These are phyloP conservation scores for Lithobates sylvaticus DNA, from an alignment of 2,797 vertebrate species.

Conservation along the genomic window DNA sequence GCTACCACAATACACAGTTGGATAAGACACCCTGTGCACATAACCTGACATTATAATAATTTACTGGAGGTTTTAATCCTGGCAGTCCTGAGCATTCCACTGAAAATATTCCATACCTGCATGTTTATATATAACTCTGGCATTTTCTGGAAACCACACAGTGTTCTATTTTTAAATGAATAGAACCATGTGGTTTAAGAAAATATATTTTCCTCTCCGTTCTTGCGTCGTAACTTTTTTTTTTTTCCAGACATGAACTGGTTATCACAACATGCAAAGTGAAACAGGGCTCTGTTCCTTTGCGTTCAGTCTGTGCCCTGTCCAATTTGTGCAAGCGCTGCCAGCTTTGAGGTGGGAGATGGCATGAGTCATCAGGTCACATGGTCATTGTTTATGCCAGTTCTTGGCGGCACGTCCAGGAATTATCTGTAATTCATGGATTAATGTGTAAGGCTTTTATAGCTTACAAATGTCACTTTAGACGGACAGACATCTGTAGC, in stretches of 20 bases:
- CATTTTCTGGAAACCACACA: slow-evolving; percentile 24
- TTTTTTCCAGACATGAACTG: slow-evolving; percentile 12
- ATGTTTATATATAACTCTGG: slow-evolving; percentile 33
- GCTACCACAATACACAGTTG: too few species aligned
- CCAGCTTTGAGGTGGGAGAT: slow-evolving; percentile 4
- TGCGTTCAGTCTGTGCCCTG: slow-evolving; percentile 19
- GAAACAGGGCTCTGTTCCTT: slow-evolving; percentile 37
- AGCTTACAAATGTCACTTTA: slow-evolving; percentile 10
- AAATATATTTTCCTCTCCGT: slow-evolving; percentile 26
- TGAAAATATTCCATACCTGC: background rate
- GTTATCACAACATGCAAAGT: slow-evolving; percentile 46
- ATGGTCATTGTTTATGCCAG: slow-evolving; percentile 44
- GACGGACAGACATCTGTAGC: background rate
- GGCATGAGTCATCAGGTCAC: slow-evolving; percentile 30
- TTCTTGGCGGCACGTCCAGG: slow-evolving; percentile 26
- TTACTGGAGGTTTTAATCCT: background rate
- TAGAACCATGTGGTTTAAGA: background rate
- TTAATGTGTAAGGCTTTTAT: slow-evolving; percentile 5
- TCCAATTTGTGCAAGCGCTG: slow-evolving; percentile 17
- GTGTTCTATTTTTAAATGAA: slow-evolving; percentile 45
- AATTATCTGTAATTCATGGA: slow-evolving; percentile 31
- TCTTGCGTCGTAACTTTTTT: background rate
- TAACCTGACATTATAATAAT: too few species aligned
- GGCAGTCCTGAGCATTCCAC: background rate
- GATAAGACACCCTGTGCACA: too few species aligned